A percentile compares a stretch with the other conserved stretches of the same genome.
Evolutionary conservation across 2,113 vertebrate genomes (phyloP).

Genomic region (Melanerpes formicivorus): DNA sequence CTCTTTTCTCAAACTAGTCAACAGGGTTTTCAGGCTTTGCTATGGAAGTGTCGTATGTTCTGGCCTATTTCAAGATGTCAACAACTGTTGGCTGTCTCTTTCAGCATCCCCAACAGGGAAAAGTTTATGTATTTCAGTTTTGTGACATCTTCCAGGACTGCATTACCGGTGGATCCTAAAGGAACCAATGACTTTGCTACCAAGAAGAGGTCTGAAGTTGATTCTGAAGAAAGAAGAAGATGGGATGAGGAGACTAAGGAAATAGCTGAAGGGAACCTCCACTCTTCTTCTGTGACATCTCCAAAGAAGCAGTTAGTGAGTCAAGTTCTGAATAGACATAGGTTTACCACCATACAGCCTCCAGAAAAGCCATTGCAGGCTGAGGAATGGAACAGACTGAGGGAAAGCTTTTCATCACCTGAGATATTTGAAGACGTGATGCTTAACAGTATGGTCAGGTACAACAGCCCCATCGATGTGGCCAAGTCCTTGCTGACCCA

Average conservation of each 20-base stretch:
- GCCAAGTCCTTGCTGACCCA: conserved; percentile 90
- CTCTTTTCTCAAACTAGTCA: conserved; percentile 24
- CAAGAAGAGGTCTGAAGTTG: conserved; percentile 9
- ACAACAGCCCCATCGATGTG: conserved; percentile 73
- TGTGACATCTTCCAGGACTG: not conserved
- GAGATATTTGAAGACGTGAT: conserved; percentile 80
- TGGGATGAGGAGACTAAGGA: not conserved
- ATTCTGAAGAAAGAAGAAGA: not conserved
- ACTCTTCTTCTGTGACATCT: conserved; percentile 80
- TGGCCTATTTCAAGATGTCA: not conserved
- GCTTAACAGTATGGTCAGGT: conserved; percentile 70
- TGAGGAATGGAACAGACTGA: conserved; percentile 84
- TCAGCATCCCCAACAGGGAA: not conserved
- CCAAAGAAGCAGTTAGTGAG: conserved; percentile 74
- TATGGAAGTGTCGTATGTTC: conserved; percentile 30
- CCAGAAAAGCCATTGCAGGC: conserved; percentile 81
- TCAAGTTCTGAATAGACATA: not conserved
- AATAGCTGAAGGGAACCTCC: not conserved
- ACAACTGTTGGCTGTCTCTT: not conserved
- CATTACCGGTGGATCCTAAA: conserved; percentile 36
- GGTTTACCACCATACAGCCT: not conserved
- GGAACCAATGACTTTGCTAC: not conserved
- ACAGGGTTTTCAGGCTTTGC: conserved; percentile 49
- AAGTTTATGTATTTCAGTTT: conserved; percentile 50
- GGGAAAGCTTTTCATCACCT: conserved; percentile 46